These are phyloP conservation scores for Holothuria glaberrima DNA, from an alignment of 35 echinoderm and acorn worm genomes.

Conservation along the genomic window DNA sequence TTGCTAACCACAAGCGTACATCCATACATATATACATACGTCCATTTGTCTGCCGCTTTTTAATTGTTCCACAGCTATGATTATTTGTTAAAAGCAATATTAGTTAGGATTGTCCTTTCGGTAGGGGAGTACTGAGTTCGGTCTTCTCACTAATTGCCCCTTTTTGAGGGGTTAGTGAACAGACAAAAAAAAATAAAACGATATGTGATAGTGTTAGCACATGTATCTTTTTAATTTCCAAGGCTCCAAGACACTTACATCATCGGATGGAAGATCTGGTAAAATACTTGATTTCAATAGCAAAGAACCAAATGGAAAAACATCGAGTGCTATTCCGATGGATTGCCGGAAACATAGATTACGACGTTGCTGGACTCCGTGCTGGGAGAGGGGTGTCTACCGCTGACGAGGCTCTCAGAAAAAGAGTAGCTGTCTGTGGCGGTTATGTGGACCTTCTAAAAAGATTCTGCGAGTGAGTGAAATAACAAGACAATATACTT, in stretches of 20 bases:
- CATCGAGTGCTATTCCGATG: conserved; percentile 33
- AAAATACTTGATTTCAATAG: conserved; percentile 1
- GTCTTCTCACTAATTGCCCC: no score
- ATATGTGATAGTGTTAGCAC: no score
- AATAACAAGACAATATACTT: not conserved
- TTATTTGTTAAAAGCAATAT: no score
- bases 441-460: conserved; percentile 29
- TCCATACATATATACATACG: no score
- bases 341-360: conserved; percentile 38
- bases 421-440: conserved; percentile 28
- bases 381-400: conserved; percentile 18
- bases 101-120: no score
- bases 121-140: no score
- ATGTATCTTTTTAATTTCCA: not conserved
- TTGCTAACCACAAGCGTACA: no score
- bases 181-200: no score
- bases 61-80: no score
- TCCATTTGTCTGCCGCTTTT: no score
- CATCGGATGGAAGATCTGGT: not conserved
- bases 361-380: conserved; percentile 14
- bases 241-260: not conserved
- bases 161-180: no score
- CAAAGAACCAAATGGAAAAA: conserved; percentile 17
- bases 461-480: conserved; percentile 32
- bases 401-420: conserved; percentile 11